phyloP scores from a whole-genome alignment of 35 echinoderm and acorn worm species.

The Heliocidaris erythrogramma region DNA sequence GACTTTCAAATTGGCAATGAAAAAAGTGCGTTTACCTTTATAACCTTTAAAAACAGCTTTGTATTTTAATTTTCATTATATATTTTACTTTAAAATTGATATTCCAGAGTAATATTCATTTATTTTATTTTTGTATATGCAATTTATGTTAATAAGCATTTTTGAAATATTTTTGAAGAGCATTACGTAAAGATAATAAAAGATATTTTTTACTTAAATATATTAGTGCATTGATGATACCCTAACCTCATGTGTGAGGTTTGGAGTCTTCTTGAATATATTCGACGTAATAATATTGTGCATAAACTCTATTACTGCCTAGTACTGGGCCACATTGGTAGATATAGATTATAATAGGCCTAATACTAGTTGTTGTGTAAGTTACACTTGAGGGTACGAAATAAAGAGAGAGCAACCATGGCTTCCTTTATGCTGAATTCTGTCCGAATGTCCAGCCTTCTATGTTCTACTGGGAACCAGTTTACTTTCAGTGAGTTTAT shows the following conservation, averaged over 20 bases:
- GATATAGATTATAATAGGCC: too few species aligned
- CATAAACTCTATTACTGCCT: too few species aligned
- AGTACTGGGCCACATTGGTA: too few species aligned
- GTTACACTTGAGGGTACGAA: too few species aligned
- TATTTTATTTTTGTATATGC: background rate
- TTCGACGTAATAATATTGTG: background rate
- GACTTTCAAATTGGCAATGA: background rate
- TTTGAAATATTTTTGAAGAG: background rate
- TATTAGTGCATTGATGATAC: background rate
- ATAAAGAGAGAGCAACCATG: background rate
- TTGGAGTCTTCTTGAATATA: background rate
- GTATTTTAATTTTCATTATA: background rate
- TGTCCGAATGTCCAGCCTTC: background rate
- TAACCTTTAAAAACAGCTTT: background rate
- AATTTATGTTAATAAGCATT: background rate
- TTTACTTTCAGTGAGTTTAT: slow-evolving; percentile 19
- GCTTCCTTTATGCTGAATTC: slow-evolving; percentile 42
- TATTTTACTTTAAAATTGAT: background rate
- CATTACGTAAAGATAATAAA: background rate
- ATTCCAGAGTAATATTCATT: background rate
- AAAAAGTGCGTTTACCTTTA: background rate
- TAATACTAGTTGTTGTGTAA: too few species aligned
- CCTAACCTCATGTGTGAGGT: background rate
- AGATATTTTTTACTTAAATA: background rate
- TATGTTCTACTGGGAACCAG: background rate